Percentiles rank a stretch among this genome's conserved stretches.
These are phyloP conservation scores for Trissoscelio sp. DNA, from an alignment of 2,888 invertebrate genomes.

Conservation along the genomic window DNA sequence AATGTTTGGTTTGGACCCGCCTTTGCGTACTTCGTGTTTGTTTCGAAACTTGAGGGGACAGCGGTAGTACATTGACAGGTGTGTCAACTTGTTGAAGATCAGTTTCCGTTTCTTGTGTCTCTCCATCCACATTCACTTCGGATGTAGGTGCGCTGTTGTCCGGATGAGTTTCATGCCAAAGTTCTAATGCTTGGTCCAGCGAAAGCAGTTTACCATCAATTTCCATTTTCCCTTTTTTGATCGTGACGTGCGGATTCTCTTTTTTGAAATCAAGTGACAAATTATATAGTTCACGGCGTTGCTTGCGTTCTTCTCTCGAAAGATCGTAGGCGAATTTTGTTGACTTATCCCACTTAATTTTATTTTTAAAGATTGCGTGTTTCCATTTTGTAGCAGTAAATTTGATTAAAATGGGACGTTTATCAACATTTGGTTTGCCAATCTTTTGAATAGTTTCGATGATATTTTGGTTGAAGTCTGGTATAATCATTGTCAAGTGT, in stretches of 20 bases:
- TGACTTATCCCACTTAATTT: not conserved
- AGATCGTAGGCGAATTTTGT: not conserved
- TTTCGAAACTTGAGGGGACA: too few species aligned
- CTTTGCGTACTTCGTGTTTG: too few species aligned
- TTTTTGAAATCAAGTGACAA: too few species aligned
- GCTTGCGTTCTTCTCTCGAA: not conserved
- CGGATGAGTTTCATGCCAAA: too few species aligned
- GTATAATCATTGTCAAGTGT: not conserved
- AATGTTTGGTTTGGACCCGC: too few species aligned
- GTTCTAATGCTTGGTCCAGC: not conserved
- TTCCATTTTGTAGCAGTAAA: not conserved
- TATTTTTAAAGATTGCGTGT: not conserved
- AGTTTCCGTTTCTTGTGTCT: too few species aligned
- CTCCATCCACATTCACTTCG: too few species aligned
- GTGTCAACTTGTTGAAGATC: too few species aligned
- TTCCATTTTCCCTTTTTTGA: not conserved
- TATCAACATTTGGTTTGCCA: not conserved
- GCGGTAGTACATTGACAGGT: too few species aligned
- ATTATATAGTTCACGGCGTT: not conserved
- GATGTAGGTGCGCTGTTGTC: too few species aligned
- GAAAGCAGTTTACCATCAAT: not conserved
- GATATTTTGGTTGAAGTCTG: not conserved
- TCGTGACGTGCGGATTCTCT: too few species aligned
- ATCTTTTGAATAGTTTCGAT: not conserved
- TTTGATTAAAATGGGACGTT: constrained; percentile 7